Conservation (phyloP, 1,140 invertebrate species). For the Berghia stephanieae region DNA sequence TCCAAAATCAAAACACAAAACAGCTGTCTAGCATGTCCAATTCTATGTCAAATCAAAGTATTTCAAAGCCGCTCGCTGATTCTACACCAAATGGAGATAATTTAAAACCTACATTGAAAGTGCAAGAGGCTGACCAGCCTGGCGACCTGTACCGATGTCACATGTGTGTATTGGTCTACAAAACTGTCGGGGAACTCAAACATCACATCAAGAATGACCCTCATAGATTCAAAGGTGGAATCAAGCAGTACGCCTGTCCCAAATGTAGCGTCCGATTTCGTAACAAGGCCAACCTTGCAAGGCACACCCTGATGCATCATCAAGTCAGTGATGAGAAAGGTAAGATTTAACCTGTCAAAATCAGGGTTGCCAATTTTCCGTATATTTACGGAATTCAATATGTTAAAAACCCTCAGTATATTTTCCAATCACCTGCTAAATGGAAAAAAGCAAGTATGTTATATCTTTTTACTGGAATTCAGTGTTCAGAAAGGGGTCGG, state of each 20-base stretch:
- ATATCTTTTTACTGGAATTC: no score
- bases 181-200: conserved; percentile 33
- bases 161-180: conserved; percentile 37
- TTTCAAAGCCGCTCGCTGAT: no score
- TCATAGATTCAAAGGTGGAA: conserved; percentile 41
- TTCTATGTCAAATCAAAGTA: no score
- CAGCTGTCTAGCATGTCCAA: no score
- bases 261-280: conserved; percentile 63
- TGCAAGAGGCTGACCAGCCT: conserved; percentile 12
- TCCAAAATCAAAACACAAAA: no score
- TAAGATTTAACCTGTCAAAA: no score
- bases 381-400: no score
- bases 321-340: conserved; percentile 24
- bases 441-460: no score
- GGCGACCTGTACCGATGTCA: conserved; percentile 35
- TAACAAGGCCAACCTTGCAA: conserved; percentile 56
- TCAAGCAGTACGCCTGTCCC: conserved; percentile 58
- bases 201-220: conserved; percentile 36
- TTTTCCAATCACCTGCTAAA: no score
- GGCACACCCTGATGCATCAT: conserved; percentile 53
- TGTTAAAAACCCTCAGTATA: no score
- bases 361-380: no score
- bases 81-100: conserved; percentile 24
- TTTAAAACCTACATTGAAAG: neutral
- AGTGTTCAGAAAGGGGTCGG: no score